A percentile compares a stretch with the other conserved stretches of the same genome.
Conservation (phyloP, 2,888 invertebrate species). For the Drosophila nigricruria region DNA sequence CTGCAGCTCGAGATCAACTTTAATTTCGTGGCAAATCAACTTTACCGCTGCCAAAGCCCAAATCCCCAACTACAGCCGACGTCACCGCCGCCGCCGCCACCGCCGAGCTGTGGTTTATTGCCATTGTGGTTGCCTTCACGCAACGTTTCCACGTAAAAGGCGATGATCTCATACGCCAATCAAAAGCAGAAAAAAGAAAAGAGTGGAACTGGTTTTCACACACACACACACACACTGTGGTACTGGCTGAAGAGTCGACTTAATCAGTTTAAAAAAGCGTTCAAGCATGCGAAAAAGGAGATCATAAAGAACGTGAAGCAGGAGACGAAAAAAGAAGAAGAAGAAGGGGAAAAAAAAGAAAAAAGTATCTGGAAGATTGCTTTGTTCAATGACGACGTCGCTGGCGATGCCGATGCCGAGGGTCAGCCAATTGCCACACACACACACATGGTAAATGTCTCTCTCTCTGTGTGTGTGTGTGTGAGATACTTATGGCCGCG, state of each 20-base stretch:
- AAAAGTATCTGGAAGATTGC: slow-evolving; percentile 72
- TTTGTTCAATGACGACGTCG: slow-evolving; percentile 70
- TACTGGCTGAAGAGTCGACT: slow-evolving; percentile 77
- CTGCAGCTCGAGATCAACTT: slow-evolving; percentile 65
- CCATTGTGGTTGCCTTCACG: slow-evolving; percentile 65
- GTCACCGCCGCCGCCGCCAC: no score
- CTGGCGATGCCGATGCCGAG: slow-evolving; percentile 58
- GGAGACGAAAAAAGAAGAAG: slow-evolving; percentile 11
- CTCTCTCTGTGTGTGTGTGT: slow-evolving; percentile 27
- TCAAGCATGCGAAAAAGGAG: slow-evolving; percentile 74
- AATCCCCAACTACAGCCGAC: background rate
- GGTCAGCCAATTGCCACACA: slow-evolving; percentile 74
- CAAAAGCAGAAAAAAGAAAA: slow-evolving; percentile 55
- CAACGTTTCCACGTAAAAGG: slow-evolving; percentile 76
- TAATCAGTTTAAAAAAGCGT: slow-evolving; percentile 80
- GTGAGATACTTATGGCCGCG: slow-evolving; percentile 65
- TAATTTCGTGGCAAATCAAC: slow-evolving; percentile 81
- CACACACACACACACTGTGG: slow-evolving; percentile 38
- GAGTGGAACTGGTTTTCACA: slow-evolving; percentile 66
- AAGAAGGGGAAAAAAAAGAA: slow-evolving; percentile 14
- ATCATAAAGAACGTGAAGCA: slow-evolving; percentile 57
- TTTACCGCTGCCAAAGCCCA: slow-evolving; percentile 37
- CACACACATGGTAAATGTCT: slow-evolving; percentile 14
- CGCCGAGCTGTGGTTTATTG: slow-evolving; percentile 36
- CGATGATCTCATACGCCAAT: slow-evolving; percentile 81